Evolutionary conservation across 2,797 vertebrate genomes (phyloP), one percentile per base, ranked within the genome.

Genomic region (Parotocinclus haroldoi): DNA sequence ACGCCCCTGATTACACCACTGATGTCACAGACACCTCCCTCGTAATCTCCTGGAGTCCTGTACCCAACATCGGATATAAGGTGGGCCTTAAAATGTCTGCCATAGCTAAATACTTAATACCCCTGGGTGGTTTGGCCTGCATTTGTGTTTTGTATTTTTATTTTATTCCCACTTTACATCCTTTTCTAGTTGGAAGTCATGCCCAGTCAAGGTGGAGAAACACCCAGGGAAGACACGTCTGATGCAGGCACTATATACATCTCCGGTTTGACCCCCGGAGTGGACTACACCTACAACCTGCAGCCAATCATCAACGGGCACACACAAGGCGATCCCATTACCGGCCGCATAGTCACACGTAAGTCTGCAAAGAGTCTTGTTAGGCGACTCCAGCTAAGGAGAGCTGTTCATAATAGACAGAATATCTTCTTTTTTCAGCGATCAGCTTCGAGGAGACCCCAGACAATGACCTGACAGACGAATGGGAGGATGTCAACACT

Each of bases 11-110:
- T 40, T 96, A 92, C 78, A 94, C 78, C 85, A 94, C 93, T 0
- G 94, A 98, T 62, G 94, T 98, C 68, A 97, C 95, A 0, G 94
- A 96, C 78, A 95, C 94, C 3, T 92, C 93, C 45, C 97, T 98
- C 63, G 76, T 96, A 17, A 89, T 99, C 78, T 95, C 95, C 36
- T 99, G 97, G 97, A 94, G 87, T 19, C 96, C 96, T 63, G 89
- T 90, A 16, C 91, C 94, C 36, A 88, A 81, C 66, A 86, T 96
- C 72, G 92, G 87, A 66, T 50, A 50, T 50, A 50, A 50, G 48
- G 48, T 50, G 16, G 2, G 1, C 7, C n/a, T 50, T 0, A 50
- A 16, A 16, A 12, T 6, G n/a, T 46, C n/a, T 11, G 4, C 10
- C 10, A 50, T 7, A 16, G n/a, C 7, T 3, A 14, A 5, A 14